phyloP scores from a whole-genome alignment of 2,113 vertebrate species.

The Sardina pilchardus region DNA sequence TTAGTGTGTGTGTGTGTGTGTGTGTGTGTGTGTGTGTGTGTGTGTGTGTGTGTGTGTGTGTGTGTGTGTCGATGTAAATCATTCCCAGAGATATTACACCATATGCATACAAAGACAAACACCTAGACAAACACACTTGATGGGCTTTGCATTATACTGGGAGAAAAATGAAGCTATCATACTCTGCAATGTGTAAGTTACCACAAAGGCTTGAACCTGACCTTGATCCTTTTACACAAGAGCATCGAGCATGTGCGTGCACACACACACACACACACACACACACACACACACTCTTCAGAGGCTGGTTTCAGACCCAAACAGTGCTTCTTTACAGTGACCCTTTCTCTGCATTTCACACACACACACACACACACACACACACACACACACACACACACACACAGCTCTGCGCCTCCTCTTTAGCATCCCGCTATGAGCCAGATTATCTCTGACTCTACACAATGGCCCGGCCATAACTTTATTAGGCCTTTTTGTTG shows the following conservation, averaged over 20 bases:
- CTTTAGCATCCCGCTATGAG: slow-evolving; percentile 58
- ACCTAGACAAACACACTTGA: not conserved
- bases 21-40: not conserved
- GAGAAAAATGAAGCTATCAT: slow-evolving; percentile 49
- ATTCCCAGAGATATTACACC: not conserved
- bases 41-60: slow-evolving; percentile 5
- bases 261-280: not conserved
- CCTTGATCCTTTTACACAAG: too few species aligned
- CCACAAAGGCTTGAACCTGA: slow-evolving; percentile 18
- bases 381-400: slow-evolving; percentile 24
- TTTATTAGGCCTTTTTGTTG: slow-evolving; percentile 69
- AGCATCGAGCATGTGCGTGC: slow-evolving; percentile 3
- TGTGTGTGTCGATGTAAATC: slow-evolving; percentile 36
- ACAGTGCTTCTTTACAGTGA: not conserved
- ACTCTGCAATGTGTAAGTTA: slow-evolving; percentile 33
- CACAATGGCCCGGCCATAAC: slow-evolving; percentile 62
- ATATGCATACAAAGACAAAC: not conserved
- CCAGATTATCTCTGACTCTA: slow-evolving; percentile 66
- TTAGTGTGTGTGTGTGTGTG: too few species aligned
- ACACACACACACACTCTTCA: slow-evolving; percentile 6
- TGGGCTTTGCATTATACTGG: slow-evolving; percentile 7
- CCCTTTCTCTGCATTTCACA: not conserved
- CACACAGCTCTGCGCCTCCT: not conserved
- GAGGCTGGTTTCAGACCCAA: not conserved
- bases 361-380: slow-evolving; percentile 19